These are phyloP conservation scores for Champsocephalus gunnari DNA, from an alignment of 2,797 vertebrate species.

Conservation along the genomic window DNA sequence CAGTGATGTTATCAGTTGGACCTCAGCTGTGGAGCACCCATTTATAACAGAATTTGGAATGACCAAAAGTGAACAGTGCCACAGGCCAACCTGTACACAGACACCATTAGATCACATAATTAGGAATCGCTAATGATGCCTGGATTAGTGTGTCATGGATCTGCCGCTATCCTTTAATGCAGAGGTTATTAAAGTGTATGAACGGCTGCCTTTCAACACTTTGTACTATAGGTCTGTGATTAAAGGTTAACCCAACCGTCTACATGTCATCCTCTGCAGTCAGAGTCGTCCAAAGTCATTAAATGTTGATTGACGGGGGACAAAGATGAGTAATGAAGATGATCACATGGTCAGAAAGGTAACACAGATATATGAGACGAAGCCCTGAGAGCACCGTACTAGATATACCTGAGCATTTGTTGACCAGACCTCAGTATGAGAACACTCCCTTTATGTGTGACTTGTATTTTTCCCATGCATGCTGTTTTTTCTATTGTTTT, in stretches of 20 bases:
- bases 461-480: conserved; percentile 5
- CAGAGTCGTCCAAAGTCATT: conserved; percentile 10
- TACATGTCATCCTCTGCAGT: conserved; percentile 19
- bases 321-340: conserved; percentile 19
- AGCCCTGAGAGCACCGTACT: not conserved
- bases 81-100: not conserved
- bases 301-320: conserved; percentile 39
- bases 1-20: not conserved
- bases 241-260: conserved; percentile 45
- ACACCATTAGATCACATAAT: conserved; percentile 17
- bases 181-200: conserved; percentile 37
- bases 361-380: not conserved
- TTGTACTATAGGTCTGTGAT: conserved; percentile 49
- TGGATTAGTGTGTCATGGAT: conserved; percentile 5
- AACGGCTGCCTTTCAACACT: conserved; percentile 62
- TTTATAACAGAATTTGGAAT: conserved; percentile 19
- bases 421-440: conserved; percentile 2
- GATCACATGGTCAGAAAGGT: conserved; percentile 7
- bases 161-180: conserved; percentile 32
- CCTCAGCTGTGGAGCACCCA: conserved; percentile 14
- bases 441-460: conserved; percentile 1
- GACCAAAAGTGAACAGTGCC: not conserved
- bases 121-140: conserved; percentile 11
- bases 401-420: not conserved
- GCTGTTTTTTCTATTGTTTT: not conserved